Base-by-base conservation (phyloP, 2,888 invertebrate genomes). In the Sycophila texana region DNA sequence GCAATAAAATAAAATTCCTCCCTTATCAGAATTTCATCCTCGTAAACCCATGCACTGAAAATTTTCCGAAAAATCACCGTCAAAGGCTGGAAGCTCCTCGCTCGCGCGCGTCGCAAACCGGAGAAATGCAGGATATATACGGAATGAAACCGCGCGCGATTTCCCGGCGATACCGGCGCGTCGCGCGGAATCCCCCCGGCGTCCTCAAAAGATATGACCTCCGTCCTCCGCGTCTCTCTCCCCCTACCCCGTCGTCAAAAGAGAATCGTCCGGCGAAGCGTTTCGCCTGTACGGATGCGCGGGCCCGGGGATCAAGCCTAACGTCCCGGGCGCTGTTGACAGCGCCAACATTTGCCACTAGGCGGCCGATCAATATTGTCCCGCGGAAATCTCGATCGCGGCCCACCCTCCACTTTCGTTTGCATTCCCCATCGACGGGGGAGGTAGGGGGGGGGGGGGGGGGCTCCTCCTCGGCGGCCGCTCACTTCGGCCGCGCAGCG, bases 291-390 rank as follows among this genome's bases (percentile, higher is more conserved):
- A 30, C 30, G 30, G 30, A 30, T 2, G 30, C 30, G 39, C 7
- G 7, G 5, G 39, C 39, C 26, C 26, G 26, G 39, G 39, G 39
- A 39, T 39, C 39, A 39, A 7, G 22, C 49, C 49, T 7, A 4
- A 13, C n/a, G 22, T 20, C n/a, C 13, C 16, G 63, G 47, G 60
- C 51, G 70, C 82, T 26, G 82, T 83, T 77, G 74, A 80, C 82
- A 74, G 61, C 78, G 58, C 74, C 81, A 83, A 84, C 81, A 84
- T 82, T 81, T 81, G 75, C 80, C 74, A 55, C 72, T 72, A 83
- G 79, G 75, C 57, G 74, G 3, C 76, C 66, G 79, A 84, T 82
- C 83, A 83, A 83, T 83, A 83, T 83, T 83, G 79, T 61, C 70
- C 49, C 14, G 13, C 49, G 58, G 78, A 77, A 80, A 82, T 81